phyloP scores from a whole-genome alignment of 1,140 invertebrate genomes.

The Eumaeus atala region DNA sequence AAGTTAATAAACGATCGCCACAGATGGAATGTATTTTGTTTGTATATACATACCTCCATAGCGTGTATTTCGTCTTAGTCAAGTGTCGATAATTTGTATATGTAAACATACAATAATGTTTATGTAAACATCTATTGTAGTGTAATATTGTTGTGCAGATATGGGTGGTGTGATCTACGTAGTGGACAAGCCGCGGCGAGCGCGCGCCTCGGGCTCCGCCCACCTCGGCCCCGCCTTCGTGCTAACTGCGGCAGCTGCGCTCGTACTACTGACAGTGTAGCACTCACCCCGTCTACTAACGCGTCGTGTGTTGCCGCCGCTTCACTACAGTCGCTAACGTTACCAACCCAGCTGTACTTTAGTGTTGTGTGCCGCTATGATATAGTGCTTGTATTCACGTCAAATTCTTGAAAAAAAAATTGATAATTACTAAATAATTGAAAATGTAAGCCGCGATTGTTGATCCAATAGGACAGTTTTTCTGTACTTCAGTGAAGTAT shows the following conservation, averaged over 20 bases:
- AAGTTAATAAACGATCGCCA: neutral
- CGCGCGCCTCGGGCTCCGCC: conserved; percentile 31
- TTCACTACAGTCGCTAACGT: no score
- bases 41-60: neutral
- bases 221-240: conserved; percentile 13
- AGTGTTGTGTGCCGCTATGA: no score
- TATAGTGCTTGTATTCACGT: no score
- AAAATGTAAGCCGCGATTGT: no score
- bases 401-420: no score
- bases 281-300: neutral
- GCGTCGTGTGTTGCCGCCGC: neutral
- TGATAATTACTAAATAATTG: no score
- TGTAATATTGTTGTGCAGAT: conserved; percentile 24
- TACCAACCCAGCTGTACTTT: no score
- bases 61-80: no score
- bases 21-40: neutral
- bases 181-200: conserved; percentile 51
- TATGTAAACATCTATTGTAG: neutral
- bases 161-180: conserved; percentile 60
- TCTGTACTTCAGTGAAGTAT: no score
- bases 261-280: conserved; percentile 9
- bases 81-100: no score
- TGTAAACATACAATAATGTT: no score
- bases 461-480: no score
- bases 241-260: neutral